Conservation (phyloP, 2,888 invertebrate genomes). For the Ormyrus pomaceus region DNA sequence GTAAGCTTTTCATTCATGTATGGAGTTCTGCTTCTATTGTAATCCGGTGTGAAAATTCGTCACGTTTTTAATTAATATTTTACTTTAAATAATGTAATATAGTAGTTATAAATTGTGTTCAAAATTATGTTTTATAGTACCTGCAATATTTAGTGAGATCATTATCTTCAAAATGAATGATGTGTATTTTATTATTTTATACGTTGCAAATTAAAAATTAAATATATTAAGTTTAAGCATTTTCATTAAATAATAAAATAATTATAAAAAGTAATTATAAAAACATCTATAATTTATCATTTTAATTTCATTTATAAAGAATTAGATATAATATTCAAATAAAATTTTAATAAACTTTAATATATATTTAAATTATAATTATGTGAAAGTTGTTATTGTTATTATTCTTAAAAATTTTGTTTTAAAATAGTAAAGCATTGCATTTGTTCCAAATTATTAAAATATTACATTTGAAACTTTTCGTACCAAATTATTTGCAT, state of each 20-base stretch:
- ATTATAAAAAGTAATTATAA: too few species aligned
- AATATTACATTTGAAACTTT: neutral
- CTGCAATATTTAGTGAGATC: neutral
- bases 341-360: neutral
- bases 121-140: neutral
- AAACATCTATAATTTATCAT: too few species aligned
- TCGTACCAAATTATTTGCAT: conserved; percentile 70
- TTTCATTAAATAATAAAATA: too few species aligned
- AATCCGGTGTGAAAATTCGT: neutral
- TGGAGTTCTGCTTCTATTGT: neutral
- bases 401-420: neutral
- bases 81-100: neutral
- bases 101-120: neutral
- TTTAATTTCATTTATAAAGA: neutral
- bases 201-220: too few species aligned
- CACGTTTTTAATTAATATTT: neutral
- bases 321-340: conserved; percentile 1
- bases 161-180: too few species aligned
- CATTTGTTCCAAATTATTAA: neutral
- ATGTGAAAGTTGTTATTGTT: neutral
- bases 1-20: conserved; percentile 2
- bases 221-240: too few species aligned
- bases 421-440: neutral
- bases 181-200: too few species aligned
- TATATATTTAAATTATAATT: neutral